A percentile compares a stretch with the other conserved stretches of the same genome.
These are phyloP conservation scores for Terrapene triunguis DNA, from an alignment of 2,113 vertebrate genomes.

Conservation along the genomic window DNA sequence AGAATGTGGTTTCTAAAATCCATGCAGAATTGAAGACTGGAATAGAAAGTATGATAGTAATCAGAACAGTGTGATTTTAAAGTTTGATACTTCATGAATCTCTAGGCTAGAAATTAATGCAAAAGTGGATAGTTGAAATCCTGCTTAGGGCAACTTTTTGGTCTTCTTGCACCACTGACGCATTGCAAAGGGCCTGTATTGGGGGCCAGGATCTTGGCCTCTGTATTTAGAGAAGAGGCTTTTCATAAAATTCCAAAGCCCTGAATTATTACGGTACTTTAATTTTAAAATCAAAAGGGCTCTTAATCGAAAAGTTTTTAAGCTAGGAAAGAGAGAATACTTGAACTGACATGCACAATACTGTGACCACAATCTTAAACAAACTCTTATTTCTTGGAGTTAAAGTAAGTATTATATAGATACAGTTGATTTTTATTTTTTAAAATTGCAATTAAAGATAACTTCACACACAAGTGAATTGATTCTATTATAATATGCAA, in stretches of 20 bases:
- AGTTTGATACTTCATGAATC: background rate
- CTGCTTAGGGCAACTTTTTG: background rate
- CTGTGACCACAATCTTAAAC: background rate
- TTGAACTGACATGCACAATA: background rate
- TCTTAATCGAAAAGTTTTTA: background rate
- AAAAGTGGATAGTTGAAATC: background rate
- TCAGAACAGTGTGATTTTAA: background rate
- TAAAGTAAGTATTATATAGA: background rate
- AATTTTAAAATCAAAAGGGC: background rate
- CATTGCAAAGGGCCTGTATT: background rate
- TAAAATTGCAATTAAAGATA: conserved; percentile 21
- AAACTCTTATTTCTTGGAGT: background rate
- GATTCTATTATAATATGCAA: conserved; percentile 25
- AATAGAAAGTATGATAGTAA: background rate
- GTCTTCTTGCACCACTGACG: background rate
- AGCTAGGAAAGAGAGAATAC: background rate
- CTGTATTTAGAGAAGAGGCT: background rate
- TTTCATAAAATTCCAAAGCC: background rate
- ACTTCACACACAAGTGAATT: conserved; percentile 25
- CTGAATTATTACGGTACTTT: background rate
- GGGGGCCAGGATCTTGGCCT: background rate
- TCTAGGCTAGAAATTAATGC: background rate
- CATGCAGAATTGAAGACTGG: background rate
- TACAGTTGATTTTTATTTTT: background rate
- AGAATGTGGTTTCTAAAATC: background rate